Conservation (phyloP, 2,888 invertebrate species). For the Hybos culiciformis region DNA sequence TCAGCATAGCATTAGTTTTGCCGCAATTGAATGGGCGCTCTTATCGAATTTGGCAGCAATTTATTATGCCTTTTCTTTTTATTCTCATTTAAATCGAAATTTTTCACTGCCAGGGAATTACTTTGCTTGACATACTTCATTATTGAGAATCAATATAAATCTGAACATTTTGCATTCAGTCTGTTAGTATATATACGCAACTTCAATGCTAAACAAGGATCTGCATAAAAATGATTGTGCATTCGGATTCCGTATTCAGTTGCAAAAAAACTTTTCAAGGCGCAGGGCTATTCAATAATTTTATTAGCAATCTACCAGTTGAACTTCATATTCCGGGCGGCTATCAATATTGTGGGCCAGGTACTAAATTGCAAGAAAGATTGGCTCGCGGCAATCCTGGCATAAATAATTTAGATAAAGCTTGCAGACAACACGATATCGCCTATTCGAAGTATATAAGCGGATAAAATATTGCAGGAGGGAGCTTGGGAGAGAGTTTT, state of each 20-base stretch:
- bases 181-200: slow-evolving; percentile 1
- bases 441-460: slow-evolving; percentile 10
- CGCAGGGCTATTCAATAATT: slow-evolving; percentile 19
- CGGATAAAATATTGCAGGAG: slow-evolving; percentile 11
- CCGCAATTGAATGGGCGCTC: slow-evolving; percentile 22
- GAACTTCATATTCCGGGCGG: slow-evolving; percentile 15
- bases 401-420: slow-evolving; percentile 18
- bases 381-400: slow-evolving; percentile 18
- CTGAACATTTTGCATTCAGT: neutral
- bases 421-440: slow-evolving; percentile 16
- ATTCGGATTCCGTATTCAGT: too few relatives aligned
- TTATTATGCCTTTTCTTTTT: slow-evolving; percentile 14
- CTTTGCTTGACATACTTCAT: slow-evolving; percentile 1
- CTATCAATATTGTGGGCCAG: slow-evolving; percentile 19
- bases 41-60: slow-evolving; percentile 15
- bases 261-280: neutral
- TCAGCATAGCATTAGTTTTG: slow-evolving; percentile 23
- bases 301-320: slow-evolving; percentile 13
- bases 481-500: slow-evolving; percentile 11
- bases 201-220: neutral
- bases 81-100: neutral
- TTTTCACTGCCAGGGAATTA: neutral
- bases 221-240: neutral
- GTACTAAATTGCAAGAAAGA: slow-evolving; percentile 17
- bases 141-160: slow-evolving; percentile 11